Evolutionary conservation across 2,888 invertebrate genomes (phyloP).

Genomic region (Aleiodes leptofemur): DNA sequence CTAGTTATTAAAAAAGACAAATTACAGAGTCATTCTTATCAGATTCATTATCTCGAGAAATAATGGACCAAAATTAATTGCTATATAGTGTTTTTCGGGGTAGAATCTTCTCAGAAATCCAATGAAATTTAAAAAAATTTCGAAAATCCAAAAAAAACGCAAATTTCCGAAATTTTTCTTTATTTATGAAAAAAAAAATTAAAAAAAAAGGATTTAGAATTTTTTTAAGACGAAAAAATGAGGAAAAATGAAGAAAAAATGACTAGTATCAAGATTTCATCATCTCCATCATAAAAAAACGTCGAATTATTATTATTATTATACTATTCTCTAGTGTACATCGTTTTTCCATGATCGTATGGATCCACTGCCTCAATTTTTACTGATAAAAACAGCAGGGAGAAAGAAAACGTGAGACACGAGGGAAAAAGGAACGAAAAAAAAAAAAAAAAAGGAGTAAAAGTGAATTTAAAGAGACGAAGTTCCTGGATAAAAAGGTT

Average conservation of each 20-base stretch:
- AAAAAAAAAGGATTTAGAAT: neutral
- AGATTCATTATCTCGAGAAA: too few relatives aligned
- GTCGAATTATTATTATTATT: slow-evolving; percentile 14
- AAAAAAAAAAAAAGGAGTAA: slow-evolving; percentile 12
- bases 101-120: too few relatives aligned
- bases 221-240: neutral
- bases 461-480: slow-evolving; percentile 14
- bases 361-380: too few relatives aligned
- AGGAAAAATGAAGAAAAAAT: neutral
- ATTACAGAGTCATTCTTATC: too few relatives aligned
- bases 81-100: too few relatives aligned
- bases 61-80: too few relatives aligned
- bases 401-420: too few relatives aligned
- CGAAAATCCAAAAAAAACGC: too few relatives aligned
- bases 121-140: too few relatives aligned
- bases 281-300: neutral
- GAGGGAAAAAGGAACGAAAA: neutral
- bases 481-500: slow-evolving; percentile 38
- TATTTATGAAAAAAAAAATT: neutral
- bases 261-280: neutral
- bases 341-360: neutral
- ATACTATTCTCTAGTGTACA: neutral
- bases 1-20: too few relatives aligned
- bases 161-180: too few relatives aligned
- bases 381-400: neutral